These are phyloP conservation scores for Steinernema khuongi DNA, from an alignment of 1,140 invertebrate species.

Conservation along the genomic window DNA sequence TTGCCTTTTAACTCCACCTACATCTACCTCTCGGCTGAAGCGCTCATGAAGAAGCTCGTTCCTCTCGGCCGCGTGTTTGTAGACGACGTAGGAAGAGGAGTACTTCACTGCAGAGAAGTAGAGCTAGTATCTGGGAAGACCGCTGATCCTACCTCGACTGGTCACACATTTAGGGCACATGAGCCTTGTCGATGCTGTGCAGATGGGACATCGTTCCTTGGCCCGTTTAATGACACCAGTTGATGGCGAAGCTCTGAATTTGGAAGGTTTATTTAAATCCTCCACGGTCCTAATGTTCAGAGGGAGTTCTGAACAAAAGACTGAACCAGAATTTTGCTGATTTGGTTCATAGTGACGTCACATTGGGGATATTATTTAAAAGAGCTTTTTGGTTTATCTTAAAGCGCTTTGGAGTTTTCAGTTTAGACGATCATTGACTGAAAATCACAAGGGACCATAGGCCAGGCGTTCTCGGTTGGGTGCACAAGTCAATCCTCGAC, in stretches of 20 bases:
- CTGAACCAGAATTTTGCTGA: too few relatives aligned
- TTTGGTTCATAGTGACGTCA: too few relatives aligned
- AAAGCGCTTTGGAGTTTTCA: too few relatives aligned
- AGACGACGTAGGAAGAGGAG: slow-evolving; percentile 4
- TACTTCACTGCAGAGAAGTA: not conserved
- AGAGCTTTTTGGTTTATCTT: too few relatives aligned
- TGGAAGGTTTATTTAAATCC: not conserved
- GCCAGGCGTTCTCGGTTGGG: too few relatives aligned
- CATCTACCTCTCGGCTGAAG: not conserved
- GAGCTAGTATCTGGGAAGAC: not conserved
- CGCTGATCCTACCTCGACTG: not conserved
- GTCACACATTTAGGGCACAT: not conserved
- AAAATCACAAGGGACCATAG: too few relatives aligned
- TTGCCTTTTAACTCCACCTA: not conserved
- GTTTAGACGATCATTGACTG: too few relatives aligned
- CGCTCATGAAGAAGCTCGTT: not conserved
- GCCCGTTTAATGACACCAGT: not conserved
- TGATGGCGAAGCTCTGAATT: not conserved
- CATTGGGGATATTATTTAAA: too few relatives aligned
- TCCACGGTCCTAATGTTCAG: too few relatives aligned
- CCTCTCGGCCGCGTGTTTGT: not conserved
- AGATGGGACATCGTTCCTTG: not conserved
- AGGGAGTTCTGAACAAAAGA: too few relatives aligned
- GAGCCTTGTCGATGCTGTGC: not conserved
- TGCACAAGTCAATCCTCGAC: too few relatives aligned